These are phyloP conservation scores for Thunnus maccoyii DNA, from an alignment of 2,113 vertebrate genomes.

Conservation along the genomic window DNA sequence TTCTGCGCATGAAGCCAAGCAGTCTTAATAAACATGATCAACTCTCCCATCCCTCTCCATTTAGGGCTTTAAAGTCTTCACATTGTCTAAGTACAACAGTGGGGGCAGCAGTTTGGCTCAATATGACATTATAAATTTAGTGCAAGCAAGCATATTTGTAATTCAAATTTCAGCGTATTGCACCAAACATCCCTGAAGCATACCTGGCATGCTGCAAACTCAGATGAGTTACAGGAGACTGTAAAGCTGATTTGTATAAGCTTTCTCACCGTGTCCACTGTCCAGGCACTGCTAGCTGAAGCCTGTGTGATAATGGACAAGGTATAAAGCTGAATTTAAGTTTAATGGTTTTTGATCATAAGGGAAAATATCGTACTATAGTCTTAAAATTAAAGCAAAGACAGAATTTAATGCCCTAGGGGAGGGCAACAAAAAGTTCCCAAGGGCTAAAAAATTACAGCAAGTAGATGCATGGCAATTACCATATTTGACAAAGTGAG, in stretches of 20 bases:
- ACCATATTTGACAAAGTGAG: conserved; percentile 5
- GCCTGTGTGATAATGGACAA: conserved; percentile 12
- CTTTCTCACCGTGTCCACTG: conserved; percentile 9
- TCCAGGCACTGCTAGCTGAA: neutral
- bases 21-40: conserved; percentile 79
- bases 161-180: conserved; percentile 56
- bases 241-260: conserved; percentile 48
- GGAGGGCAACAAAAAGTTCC: neutral
- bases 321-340: conserved; percentile 2
- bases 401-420: neutral
- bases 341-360: conserved; percentile 9
- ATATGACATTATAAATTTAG: conserved; percentile 66
- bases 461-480: neutral
- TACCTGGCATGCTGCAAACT: conserved; percentile 48
- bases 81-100: conserved; percentile 54
- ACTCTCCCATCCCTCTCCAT: conserved; percentile 71
- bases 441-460: neutral
- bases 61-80: conserved; percentile 68
- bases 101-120: conserved; percentile 44
- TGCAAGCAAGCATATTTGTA: conserved; percentile 63
- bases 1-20: conserved; percentile 67
- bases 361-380: neutral
- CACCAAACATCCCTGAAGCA: conserved; percentile 38
- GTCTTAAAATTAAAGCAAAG: conserved; percentile 1
- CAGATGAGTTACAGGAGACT: conserved; percentile 37